Conservation (phyloP, 2,797 vertebrate genomes). For the Phalanger gymnotis region DNA sequence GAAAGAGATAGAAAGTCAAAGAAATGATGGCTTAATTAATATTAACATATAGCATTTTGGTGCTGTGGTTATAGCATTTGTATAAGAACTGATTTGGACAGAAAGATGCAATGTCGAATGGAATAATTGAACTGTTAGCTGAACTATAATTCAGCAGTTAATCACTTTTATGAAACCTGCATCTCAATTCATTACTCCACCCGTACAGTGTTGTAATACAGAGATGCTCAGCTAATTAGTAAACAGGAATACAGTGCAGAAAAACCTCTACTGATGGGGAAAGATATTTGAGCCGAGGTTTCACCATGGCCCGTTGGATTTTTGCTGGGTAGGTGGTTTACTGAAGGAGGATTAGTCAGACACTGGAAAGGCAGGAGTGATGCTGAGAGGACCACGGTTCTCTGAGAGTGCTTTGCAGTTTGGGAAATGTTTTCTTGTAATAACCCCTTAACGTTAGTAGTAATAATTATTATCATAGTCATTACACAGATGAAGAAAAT, state of each 20-base stretch:
- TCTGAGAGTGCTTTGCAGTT: neutral
- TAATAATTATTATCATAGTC: neutral
- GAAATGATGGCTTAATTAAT: slow-evolving; percentile 71
- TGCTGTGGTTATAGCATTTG: slow-evolving; percentile 56
- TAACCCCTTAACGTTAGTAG: neutral
- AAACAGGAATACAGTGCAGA: slow-evolving; percentile 55
- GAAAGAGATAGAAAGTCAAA: slow-evolving; percentile 60
- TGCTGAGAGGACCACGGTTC: neutral
- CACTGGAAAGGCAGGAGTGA: neutral
- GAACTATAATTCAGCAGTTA: slow-evolving; percentile 75
- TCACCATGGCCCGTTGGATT: neutral
- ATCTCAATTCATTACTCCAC: slow-evolving; percentile 72
- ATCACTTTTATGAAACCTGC: slow-evolving; percentile 76
- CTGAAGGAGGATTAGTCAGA: neutral
- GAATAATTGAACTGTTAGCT: slow-evolving; percentile 76
- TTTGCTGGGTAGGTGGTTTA: neutral
- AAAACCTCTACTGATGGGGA: slow-evolving; percentile 47
- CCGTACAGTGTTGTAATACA: slow-evolving; percentile 60
- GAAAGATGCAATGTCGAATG: slow-evolving; percentile 71
- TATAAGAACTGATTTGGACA: slow-evolving; percentile 60
- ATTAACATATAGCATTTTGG: slow-evolving; percentile 58
- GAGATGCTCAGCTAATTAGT: slow-evolving; percentile 60
- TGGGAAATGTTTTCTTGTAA: neutral
- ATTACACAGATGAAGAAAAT: neutral
- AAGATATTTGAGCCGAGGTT: neutral